phyloP scores from a whole-genome alignment of 2,797 vertebrate species.

The Threskiornis aethiopicus region DNA sequence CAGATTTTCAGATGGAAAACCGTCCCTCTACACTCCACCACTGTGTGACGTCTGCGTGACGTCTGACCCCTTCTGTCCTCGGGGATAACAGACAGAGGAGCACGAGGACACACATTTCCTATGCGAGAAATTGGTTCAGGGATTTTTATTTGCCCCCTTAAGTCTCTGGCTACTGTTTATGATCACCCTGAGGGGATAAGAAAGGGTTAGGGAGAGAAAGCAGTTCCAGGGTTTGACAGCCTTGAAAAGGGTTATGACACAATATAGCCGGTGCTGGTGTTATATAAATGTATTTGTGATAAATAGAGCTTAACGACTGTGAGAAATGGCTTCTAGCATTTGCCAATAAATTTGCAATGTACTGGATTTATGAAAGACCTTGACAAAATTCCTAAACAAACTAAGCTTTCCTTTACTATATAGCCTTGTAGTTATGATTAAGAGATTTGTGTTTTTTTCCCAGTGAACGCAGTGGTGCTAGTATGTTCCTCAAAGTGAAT shows the following conservation, averaged over 20 bases:
- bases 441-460: slow-evolving; percentile 22
- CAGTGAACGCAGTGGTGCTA: not conserved
- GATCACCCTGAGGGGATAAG: not conserved
- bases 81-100: accelerated
- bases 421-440: slow-evolving; percentile 11
- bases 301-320: not conserved
- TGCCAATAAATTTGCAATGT: not conserved
- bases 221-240: not conserved
- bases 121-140: accelerated
- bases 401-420: not conserved
- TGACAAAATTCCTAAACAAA: slow-evolving; percentile 50
- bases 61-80: accelerated
- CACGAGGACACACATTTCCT: not conserved
- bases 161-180: not conserved
- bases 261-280: not conserved
- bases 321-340: not conserved
- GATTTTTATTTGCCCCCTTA: not conserved
- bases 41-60: not conserved
- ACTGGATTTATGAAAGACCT: slow-evolving; percentile 19
- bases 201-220: not conserved
- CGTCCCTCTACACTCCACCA: accelerated
- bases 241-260: not conserved
- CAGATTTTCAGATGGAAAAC: not conserved
- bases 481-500: not conserved
- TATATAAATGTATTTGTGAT: not conserved